Evolutionary conservation across 92 coral and sea anemone genomes (phyloP).

Genomic region (Heteractis magnifica): DNA sequence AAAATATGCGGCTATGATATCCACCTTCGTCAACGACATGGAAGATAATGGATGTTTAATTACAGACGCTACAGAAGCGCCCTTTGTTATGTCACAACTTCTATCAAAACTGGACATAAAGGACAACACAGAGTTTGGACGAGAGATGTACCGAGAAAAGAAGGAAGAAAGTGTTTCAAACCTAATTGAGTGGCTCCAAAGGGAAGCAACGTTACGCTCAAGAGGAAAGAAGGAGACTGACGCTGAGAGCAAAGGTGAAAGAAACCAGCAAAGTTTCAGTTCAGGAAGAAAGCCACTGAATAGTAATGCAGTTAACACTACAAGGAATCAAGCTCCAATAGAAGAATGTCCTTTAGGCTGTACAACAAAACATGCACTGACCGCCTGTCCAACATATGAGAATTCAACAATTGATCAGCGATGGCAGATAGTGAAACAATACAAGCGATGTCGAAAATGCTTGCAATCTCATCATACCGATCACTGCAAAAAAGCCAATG

Average conservation of each 20-base stretch:
- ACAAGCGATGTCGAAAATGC: constrained; percentile 39
- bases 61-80: constrained; percentile 52
- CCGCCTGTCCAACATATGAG: constrained; percentile 42
- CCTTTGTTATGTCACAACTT: constrained; percentile 68
- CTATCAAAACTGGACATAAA: constrained; percentile 54
- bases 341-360: constrained; percentile 39
- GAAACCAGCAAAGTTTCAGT: constrained; percentile 14
- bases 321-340: neutral
- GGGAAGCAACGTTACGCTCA: constrained; percentile 67
- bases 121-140: constrained; percentile 59
- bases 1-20: constrained; percentile 28
- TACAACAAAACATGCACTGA: constrained; percentile 30
- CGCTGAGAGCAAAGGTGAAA: constrained; percentile 3
- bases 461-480: constrained; percentile 49
- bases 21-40: constrained; percentile 53
- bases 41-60: constrained; percentile 72
- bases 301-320: neutral
- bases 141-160: constrained; percentile 57
- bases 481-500: constrained; percentile 38
- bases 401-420: constrained; percentile 17
- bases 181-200: constrained; percentile 59
- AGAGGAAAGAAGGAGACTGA: constrained; percentile 36
- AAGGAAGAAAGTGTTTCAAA: constrained; percentile 56
- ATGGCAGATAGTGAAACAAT: constrained; percentile 35
- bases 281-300: neutral